Base-by-base conservation (phyloP, 1,140 invertebrate genomes). In the Laodelphax striatellus region DNA sequence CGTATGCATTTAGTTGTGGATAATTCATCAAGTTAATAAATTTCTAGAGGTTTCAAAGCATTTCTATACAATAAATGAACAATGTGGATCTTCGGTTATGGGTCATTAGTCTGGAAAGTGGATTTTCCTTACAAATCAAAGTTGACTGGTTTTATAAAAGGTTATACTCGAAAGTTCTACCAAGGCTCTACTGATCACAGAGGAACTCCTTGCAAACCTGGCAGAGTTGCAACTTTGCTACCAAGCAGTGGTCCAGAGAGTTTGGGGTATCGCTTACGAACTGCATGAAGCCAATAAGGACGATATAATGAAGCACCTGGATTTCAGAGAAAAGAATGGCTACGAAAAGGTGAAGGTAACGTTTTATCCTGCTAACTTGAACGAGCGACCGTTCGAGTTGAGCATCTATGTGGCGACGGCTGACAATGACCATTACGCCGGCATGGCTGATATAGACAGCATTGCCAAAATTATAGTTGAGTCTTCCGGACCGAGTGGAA, bases 221-320 rank as follows among this genome's bases (percentile, higher is more conserved):
- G 94, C 1, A 76, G 93, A 68, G 92, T 95, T 31, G 92, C 94
- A 0, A 95, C 93, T 0, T 73, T 96, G 34, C 71, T 95, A 56
- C 78, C 83, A 31, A 83, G 84, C 3, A 72, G 78, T 6, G 74
- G 86, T 68, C 67, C 72, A 6, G 70, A 82, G 74, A 68, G 93
- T 97, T 0, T 97, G 90, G 84, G 94, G 94, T 42, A 77, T 95
- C 14, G 93, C 92, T 0, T 97, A 95, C 73, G 83, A 89, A 74
- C 93, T 97, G 68, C 77, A 79, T 2, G 67, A 76, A 0, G 71
- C 81, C 34, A 80, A 94, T 62, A 79, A 82, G 64, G 78, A 84
- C 10, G 68, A 76, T 63, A 92, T 96, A 0, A 77, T 85, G 5
- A 76, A 83, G 44, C 88, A 96, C 71, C 76, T 97, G 58, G 92